These are phyloP conservation scores for Hemicordylus capensis DNA, from an alignment of 2,113 vertebrate genomes.

Conservation along the genomic window DNA sequence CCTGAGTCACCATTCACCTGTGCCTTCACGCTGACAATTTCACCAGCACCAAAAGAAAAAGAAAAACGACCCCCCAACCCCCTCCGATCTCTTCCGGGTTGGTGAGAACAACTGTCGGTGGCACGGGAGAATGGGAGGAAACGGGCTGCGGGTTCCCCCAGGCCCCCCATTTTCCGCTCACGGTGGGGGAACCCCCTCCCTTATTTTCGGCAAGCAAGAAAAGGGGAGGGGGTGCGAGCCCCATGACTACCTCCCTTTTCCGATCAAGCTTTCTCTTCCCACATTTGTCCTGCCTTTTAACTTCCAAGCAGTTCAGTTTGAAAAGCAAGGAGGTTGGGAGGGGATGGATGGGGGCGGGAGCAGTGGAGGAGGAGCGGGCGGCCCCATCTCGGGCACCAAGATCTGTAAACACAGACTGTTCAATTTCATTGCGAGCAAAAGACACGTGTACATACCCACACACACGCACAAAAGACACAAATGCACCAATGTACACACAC, in stretches of 20 bases:
- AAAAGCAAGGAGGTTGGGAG: background rate
- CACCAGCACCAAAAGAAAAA: background rate
- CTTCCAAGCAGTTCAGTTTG: background rate
- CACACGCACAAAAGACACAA: background rate
- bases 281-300: background rate
- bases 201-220: background rate
- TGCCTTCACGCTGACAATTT: constrained; percentile 18
- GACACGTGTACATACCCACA: background rate
- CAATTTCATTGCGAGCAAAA: background rate
- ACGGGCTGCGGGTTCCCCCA: background rate
- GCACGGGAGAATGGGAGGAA: constrained; percentile 5
- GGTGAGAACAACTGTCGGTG: background rate
- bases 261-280: background rate
- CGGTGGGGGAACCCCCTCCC: background rate
- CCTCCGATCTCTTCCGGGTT: background rate
- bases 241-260: background rate
- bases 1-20: constrained; percentile 21
- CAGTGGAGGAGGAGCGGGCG: background rate
- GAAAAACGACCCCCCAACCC: background rate
- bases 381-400: background rate
- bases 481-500: background rate
- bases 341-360: background rate
- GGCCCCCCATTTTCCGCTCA: background rate
- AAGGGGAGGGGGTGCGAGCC: background rate
- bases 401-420: background rate